Percentiles rank a stretch among this genome's conserved stretches.
Evolutionary conservation across 2,888 invertebrate species (phyloP).

Genomic region (Agrotis puta): DNA sequence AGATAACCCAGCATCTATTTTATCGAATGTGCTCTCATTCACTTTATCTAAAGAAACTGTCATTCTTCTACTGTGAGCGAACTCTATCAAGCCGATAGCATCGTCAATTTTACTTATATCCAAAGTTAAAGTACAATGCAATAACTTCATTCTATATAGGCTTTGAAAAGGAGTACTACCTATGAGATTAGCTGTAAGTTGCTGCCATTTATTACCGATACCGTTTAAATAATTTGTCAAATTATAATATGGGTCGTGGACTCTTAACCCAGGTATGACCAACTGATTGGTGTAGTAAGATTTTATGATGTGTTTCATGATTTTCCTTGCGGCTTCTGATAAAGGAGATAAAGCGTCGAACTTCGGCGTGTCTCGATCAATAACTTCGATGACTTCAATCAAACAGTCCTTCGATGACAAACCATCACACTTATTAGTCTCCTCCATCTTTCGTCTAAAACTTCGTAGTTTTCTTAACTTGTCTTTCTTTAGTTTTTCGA

Average conservation of each 20-base stretch:
- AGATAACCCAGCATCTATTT: constrained; percentile 68
- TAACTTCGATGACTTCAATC: constrained; percentile 69
- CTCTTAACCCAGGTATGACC: constrained; percentile 54
- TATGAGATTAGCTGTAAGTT: constrained; percentile 63
- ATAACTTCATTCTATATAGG: constrained; percentile 75
- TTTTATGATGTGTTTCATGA: constrained; percentile 75
- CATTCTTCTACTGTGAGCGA: constrained; percentile 75
- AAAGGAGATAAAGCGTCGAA: constrained; percentile 68
- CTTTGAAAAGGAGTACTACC: constrained; percentile 66
- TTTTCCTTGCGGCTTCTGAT: constrained; percentile 68
- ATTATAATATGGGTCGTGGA: constrained; percentile 71
- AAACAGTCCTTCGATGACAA: constrained; percentile 63
- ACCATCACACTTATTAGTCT: constrained; percentile 34
- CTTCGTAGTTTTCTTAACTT: constrained; percentile 13
- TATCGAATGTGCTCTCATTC: constrained; percentile 65
- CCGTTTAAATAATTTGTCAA: constrained; percentile 70
- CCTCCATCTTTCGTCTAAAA: constrained; percentile 23
- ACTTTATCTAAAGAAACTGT: constrained; percentile 61
- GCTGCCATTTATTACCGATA: constrained; percentile 75
- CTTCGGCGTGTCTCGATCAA: constrained; percentile 70
- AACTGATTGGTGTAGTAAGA: constrained; percentile 69
- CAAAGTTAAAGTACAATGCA: constrained; percentile 73
- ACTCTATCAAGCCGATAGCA: constrained; percentile 70
- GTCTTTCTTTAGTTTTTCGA: constrained; percentile 32
- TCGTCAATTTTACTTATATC: constrained; percentile 78